Evolutionary conservation across 1,140 invertebrate species (phyloP), one percentile per base, ranked within the genome.

Genomic region (Brachionus paranguensis): DNA sequence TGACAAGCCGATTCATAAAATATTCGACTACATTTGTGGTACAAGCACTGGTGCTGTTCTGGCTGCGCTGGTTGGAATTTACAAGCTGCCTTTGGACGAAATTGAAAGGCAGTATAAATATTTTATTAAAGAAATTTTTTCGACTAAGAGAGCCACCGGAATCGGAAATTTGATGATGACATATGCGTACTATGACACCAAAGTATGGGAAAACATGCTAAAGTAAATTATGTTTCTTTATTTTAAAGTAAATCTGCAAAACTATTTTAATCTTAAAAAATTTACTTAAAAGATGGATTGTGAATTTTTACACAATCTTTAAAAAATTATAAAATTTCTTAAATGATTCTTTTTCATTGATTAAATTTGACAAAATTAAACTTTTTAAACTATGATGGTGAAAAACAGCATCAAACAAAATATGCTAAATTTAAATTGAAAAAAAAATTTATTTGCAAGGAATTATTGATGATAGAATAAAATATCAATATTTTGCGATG

Each of bases 11-110:
- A 88, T 92, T 14, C 86, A 90, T 85, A 88, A 92, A 85, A 85
- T 92, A 37, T 97, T 97, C 90, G 96, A 97, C 89, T 94, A 94
- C 85, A 93, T 97, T 85, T 94, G 94, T 87, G 96, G 96, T 8
- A 95, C 97, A 12, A 95, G 94, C 87, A 96, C 95, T 3, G 95
- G 95, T 8, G 87, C 89, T 8, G 87, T 91, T 17, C 86, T 91
- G 12, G 88, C 89, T 20, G 85, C 86, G n/a, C 84, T 91, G 53
- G 72, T 89, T 3, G 89, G 88, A 55, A 60, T 91, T 60, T 89
- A 92, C 85, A 90, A 89, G 85, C 89, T 91, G 64, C 90, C 91
- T 7, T 88, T 94, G 24, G 90, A 92, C 29, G 91, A 93, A 85
- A 91, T 92, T 85, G 92, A 92, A 74, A 86, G 90, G 76, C 87